Evolutionary conservation across 2,888 invertebrate species (phyloP).

Genomic region (Drosophila nr. perissopoda): DNA sequence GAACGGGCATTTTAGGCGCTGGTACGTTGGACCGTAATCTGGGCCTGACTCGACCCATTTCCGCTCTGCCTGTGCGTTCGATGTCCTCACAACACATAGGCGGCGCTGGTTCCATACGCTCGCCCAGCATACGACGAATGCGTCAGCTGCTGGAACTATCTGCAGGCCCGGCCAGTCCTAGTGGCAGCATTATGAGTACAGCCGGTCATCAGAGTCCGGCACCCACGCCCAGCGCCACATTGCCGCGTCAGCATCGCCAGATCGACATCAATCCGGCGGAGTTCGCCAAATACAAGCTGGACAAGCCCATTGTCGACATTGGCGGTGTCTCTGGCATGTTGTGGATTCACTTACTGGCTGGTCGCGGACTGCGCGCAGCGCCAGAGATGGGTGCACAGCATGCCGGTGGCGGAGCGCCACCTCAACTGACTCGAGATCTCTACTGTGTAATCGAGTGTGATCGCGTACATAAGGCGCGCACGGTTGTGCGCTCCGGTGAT

Average conservation of each 20-base stretch:
- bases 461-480: constrained; percentile 97
- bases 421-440: constrained; percentile 90
- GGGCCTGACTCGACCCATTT: constrained; percentile 86
- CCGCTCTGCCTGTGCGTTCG: constrained; percentile 90
- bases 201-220: constrained; percentile 89
- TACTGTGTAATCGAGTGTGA: constrained; percentile 99
- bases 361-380: constrained; percentile 92
- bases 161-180: constrained; percentile 86
- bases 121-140: constrained; percentile 92
- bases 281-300: constrained; percentile 96
- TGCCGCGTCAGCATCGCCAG: constrained; percentile 90
- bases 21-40: constrained; percentile 89
- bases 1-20: constrained; percentile 88
- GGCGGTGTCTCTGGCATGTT: constrained; percentile 93
- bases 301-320: constrained; percentile 88
- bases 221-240: constrained; percentile 91
- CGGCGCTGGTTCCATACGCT: constrained; percentile 86
- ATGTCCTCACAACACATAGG: constrained; percentile 91
- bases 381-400: constrained; percentile 86
- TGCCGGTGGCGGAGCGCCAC: constrained; percentile 84
- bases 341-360: constrained; percentile 95
- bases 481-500: constrained; percentile 97
- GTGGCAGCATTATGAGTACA: constrained; percentile 84
- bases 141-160: constrained; percentile 92
- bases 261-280: constrained; percentile 96